Evolutionary conservation across 1,140 invertebrate genomes (phyloP).

Genomic region (Drosophila arawakana): DNA sequence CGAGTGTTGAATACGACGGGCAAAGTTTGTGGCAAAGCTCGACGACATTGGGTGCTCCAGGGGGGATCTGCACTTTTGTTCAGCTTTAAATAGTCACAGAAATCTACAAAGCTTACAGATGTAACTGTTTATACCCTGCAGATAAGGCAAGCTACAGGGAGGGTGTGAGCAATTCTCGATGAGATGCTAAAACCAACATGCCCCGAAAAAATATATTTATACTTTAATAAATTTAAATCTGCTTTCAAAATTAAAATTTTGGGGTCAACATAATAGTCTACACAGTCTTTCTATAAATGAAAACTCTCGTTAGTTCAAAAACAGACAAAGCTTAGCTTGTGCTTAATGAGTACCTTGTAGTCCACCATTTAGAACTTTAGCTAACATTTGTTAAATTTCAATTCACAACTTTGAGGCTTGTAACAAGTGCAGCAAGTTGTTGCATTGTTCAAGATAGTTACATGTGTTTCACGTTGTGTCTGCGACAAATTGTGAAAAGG

Average conservation of each 20-base stretch:
- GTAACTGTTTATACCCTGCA: slow-evolving; percentile 25
- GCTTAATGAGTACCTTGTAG: not conserved
- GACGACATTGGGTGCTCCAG: slow-evolving; percentile 13
- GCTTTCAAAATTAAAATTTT: no score
- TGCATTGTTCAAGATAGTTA: slow-evolving; percentile 68
- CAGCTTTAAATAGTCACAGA: slow-evolving; percentile 40
- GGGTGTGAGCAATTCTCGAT: not conserved
- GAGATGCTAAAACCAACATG: no score
- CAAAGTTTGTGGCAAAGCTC: slow-evolving; percentile 59
- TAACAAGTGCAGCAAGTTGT: slow-evolving; percentile 71
- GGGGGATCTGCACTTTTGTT: slow-evolving; percentile 5
- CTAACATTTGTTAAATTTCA: slow-evolving; percentile 65
- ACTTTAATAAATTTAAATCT: no score
- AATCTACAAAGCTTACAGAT: slow-evolving; percentile 22
- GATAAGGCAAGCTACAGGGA: rapidly evolving
- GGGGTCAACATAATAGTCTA: no score
- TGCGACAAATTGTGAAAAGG: slow-evolving; percentile 41
- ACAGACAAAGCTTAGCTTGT: no score
- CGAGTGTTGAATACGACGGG: slow-evolving; percentile 49
- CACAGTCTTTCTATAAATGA: no score
- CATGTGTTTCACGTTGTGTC: slow-evolving; percentile 51
- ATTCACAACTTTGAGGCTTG: slow-evolving; percentile 74
- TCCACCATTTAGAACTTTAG: not conserved
- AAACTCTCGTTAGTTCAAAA: not conserved
- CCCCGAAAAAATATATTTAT: no score